Evolutionary conservation across 1,140 invertebrate genomes (phyloP).

Genomic region (Bombus turneri): DNA sequence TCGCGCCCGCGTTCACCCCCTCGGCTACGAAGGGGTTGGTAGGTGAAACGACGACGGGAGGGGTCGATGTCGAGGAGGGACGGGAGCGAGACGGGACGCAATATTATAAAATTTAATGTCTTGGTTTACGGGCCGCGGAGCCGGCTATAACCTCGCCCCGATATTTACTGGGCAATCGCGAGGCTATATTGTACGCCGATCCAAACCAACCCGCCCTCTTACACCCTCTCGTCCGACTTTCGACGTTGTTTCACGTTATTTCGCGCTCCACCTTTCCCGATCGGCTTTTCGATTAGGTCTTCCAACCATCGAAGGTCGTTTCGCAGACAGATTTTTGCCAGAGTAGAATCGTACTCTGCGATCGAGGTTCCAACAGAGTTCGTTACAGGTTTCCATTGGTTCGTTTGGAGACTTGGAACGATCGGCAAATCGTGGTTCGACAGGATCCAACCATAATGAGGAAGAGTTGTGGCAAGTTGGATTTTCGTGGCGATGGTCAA

Average conservation of each 20-base stretch:
- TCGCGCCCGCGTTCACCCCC: slow-evolving; percentile 12
- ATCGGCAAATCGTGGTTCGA: too few species aligned
- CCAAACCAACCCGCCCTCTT: neutral
- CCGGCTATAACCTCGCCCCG: slow-evolving; percentile 78
- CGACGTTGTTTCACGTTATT: slow-evolving; percentile 33
- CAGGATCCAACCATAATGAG: too few species aligned
- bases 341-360: fast-evolving
- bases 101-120: slow-evolving; percentile 84
- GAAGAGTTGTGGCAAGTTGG: neutral
- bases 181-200: slow-evolving; percentile 72
- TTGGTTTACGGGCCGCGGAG: slow-evolving; percentile 81
- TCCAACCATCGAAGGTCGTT: neutral
- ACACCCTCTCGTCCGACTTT: neutral
- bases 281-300: slow-evolving; percentile 61
- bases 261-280: slow-evolving; percentile 29
- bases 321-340: neutral
- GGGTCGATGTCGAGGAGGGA: slow-evolving; percentile 57
- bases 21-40: slow-evolving; percentile 32
- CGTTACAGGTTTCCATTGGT: neutral
- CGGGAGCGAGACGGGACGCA: slow-evolving; percentile 72
- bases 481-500: fast-evolving
- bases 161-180: slow-evolving; percentile 81
- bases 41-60: slow-evolving; percentile 53
- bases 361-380: neutral
- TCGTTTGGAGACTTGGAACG: too few species aligned